A percentile compares a stretch with the other conserved stretches of the same genome.
phyloP scores from a whole-genome alignment of 2,113 vertebrate species.

The Okapia johnstoni region DNA sequence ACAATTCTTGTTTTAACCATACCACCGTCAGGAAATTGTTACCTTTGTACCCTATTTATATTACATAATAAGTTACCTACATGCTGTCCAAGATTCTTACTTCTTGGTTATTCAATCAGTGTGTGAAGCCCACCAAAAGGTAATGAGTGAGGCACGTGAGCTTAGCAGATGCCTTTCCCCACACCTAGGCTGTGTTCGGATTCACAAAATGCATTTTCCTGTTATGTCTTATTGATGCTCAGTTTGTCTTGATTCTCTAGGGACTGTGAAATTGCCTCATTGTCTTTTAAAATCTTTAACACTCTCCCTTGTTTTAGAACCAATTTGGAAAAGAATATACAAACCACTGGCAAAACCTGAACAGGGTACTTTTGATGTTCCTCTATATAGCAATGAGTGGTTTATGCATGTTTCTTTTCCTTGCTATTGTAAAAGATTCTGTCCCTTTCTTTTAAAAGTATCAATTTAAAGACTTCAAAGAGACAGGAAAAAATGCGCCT shows the following conservation, averaged over 20 bases:
- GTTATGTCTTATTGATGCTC: constrained; percentile 64
- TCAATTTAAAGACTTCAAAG: constrained; percentile 37
- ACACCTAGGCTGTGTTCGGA: neutral
- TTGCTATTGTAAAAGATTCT: neutral
- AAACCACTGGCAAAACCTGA: constrained; percentile 62
- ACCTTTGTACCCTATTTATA: constrained; percentile 31
- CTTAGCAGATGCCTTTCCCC: constrained; percentile 4
- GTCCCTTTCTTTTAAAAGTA: neutral
- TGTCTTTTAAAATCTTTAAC: constrained; percentile 76
- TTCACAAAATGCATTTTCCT: constrained; percentile 58
- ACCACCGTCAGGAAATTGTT: constrained; percentile 61
- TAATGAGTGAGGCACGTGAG: neutral
- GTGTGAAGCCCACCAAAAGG: neutral
- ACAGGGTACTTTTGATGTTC: constrained; percentile 12
- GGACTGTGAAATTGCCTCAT: constrained; percentile 58
- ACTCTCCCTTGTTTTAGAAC: constrained; percentile 71
- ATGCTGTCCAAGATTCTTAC: neutral
- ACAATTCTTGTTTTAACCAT: constrained; percentile 39
- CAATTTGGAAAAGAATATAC: constrained; percentile 48
- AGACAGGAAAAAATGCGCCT: neutral
- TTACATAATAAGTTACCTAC: constrained; percentile 34
- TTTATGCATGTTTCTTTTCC: constrained; percentile 38
- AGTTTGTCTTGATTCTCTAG: constrained; percentile 72
- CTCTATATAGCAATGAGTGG: neutral
- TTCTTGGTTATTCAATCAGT: neutral